Evolutionary conservation across 2,113 vertebrate species (phyloP).

Genomic region (Esox niger): DNA sequence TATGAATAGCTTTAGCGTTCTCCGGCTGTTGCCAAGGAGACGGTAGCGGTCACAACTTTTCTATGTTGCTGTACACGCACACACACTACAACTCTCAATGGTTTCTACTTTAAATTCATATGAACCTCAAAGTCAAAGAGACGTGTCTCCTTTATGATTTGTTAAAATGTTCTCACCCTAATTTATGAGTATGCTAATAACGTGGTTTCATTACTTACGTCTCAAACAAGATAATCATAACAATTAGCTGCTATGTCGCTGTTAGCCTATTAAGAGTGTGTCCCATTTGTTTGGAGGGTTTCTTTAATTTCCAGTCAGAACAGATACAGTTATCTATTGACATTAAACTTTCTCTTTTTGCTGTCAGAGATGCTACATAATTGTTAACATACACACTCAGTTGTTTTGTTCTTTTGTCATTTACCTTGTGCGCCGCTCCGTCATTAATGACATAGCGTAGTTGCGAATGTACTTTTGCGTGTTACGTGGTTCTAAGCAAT

Average conservation of each 20-base stretch:
- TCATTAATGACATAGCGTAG: neutral
- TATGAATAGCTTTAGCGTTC: conserved; percentile 7
- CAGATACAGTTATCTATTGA: conserved; percentile 45
- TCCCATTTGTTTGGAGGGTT: conserved; percentile 55
- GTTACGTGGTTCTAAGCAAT: conserved; percentile 15
- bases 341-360: conserved; percentile 7
- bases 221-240: conserved; percentile 49
- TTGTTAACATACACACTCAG: no score
- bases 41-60: neutral
- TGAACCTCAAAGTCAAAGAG: conserved; percentile 17
- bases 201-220: conserved; percentile 41
- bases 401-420: no score
- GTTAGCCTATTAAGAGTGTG: conserved; percentile 55
- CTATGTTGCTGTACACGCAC: neutral
- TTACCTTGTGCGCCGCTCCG: no score
- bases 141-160: conserved; percentile 19
- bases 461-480: neutral
- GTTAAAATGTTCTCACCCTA: conserved; percentile 46
- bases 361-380: neutral
- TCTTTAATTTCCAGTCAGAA: conserved; percentile 48
- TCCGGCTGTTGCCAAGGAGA: conserved; percentile 18
- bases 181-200: conserved; percentile 50
- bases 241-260: conserved; percentile 57
- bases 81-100: neutral
- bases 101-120: conserved; percentile 1